Conservation (phyloP, 2,888 invertebrate species). For the Callimorpha dominula region DNA sequence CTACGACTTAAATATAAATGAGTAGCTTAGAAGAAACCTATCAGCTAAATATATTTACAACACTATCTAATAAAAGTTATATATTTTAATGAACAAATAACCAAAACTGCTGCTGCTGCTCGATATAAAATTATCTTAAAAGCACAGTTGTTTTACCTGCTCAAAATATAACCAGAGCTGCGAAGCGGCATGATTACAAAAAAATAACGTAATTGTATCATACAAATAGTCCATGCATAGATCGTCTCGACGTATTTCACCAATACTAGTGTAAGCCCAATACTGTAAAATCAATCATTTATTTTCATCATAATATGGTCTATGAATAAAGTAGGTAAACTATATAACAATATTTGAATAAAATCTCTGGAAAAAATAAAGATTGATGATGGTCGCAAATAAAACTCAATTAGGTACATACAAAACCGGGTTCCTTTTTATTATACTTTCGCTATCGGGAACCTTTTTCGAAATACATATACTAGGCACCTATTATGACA, state of each 20-base stretch:
- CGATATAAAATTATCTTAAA: neutral
- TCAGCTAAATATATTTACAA: too few species aligned
- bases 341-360: neutral
- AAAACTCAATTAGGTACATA: too few species aligned
- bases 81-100: too few species aligned
- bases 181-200: conserved; percentile 94
- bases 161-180: conserved; percentile 55
- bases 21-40: too few species aligned
- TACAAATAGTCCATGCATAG: conserved; percentile 96
- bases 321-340: neutral
- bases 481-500: too few species aligned
- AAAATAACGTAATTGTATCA: conserved; percentile 92
- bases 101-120: neutral
- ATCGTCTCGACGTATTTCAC: conserved; percentile 95
- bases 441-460: too few species aligned
- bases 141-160: neutral
- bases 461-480: too few species aligned
- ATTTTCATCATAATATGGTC: neutral
- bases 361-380: neutral
- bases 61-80: neutral
- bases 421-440: too few species aligned
- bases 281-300: conserved; percentile 87
- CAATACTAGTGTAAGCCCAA: conserved; percentile 96
- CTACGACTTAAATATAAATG: neutral
- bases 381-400: neutral